Evolutionary conservation across 2,888 invertebrate species (phyloP).

Genomic region (Clanis bilineata): DNA sequence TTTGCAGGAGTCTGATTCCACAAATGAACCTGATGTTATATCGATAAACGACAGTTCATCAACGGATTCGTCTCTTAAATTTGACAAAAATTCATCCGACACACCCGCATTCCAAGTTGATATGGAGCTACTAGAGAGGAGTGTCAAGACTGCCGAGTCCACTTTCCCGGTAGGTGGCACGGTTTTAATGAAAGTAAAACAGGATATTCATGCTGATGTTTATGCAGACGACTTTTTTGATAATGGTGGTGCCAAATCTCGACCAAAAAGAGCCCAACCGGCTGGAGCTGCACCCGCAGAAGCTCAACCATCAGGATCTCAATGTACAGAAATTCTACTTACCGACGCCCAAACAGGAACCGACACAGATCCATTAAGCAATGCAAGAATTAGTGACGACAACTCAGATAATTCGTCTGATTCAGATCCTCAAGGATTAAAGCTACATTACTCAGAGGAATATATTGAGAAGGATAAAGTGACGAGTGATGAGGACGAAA

Average conservation of each 20-base stretch:
- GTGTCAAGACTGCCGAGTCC: neutral
- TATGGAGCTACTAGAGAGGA: slow-evolving; percentile 19
- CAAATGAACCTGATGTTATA: slow-evolving; percentile 48
- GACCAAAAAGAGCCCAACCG: neutral
- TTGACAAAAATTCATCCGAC: slow-evolving; percentile 33
- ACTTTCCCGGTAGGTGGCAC: neutral
- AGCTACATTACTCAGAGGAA: slow-evolving; percentile 60
- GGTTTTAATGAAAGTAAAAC: neutral
- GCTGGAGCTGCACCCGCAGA: neutral
- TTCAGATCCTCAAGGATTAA: slow-evolving; percentile 46
- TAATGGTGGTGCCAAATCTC: slow-evolving; percentile 10
- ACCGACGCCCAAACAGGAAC: slow-evolving; percentile 13
- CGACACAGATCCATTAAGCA: slow-evolving; percentile 45
- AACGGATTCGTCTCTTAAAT: slow-evolving; percentile 40
- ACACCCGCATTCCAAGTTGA: slow-evolving; percentile 22
- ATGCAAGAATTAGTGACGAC: slow-evolving; percentile 58
- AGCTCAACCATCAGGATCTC: neutral
- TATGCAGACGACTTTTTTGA: neutral
- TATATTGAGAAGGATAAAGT: slow-evolving; percentile 25
- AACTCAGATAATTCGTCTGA: slow-evolving; percentile 41
- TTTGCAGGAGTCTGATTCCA: neutral
- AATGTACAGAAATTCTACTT: neutral
- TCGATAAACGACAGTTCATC: slow-evolving; percentile 54
- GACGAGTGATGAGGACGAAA: neutral
- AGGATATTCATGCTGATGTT: neutral